Evolutionary conservation across 2,113 vertebrate species (phyloP).

Genomic region (Scomber scombrus): DNA sequence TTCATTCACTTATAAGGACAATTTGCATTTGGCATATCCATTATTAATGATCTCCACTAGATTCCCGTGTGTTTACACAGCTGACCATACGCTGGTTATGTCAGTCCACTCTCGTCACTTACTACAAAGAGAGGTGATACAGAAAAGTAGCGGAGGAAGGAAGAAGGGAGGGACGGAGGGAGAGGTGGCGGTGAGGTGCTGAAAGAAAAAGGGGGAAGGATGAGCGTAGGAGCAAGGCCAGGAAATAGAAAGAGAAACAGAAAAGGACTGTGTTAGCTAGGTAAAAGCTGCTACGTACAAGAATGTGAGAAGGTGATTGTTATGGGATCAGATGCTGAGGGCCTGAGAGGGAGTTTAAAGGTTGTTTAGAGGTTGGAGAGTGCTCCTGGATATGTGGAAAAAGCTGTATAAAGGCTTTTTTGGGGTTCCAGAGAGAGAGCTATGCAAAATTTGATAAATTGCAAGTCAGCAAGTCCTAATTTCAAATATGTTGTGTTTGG

Average conservation of each 20-base stretch:
- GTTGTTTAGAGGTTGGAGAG: too few relatives aligned
- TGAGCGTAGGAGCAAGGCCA: background rate
- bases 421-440: too few relatives aligned
- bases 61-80: conserved; percentile 40
- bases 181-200: background rate
- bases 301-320: background rate
- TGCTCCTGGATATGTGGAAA: too few relatives aligned
- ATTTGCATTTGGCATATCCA: background rate
- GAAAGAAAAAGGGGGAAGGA: background rate
- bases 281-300: too few relatives aligned
- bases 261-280: background rate
- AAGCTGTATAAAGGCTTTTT: too few relatives aligned
- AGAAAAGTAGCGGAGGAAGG: conserved; percentile 23
- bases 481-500: too few relatives aligned
- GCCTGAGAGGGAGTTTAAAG: too few relatives aligned
- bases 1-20: background rate
- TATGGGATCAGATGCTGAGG: background rate
- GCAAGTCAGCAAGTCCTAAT: too few relatives aligned
- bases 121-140: conserved; percentile 17
- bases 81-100: conserved; percentile 12
- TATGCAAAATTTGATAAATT: too few relatives aligned
- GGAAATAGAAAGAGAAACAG: background rate
- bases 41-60: background rate
- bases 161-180: conserved; percentile 4
- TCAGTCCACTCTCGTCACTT: conserved; percentile 20